These are phyloP conservation scores for Drosophila bipectinata DNA, from an alignment of 1,140 invertebrate genomes.

Conservation along the genomic window DNA sequence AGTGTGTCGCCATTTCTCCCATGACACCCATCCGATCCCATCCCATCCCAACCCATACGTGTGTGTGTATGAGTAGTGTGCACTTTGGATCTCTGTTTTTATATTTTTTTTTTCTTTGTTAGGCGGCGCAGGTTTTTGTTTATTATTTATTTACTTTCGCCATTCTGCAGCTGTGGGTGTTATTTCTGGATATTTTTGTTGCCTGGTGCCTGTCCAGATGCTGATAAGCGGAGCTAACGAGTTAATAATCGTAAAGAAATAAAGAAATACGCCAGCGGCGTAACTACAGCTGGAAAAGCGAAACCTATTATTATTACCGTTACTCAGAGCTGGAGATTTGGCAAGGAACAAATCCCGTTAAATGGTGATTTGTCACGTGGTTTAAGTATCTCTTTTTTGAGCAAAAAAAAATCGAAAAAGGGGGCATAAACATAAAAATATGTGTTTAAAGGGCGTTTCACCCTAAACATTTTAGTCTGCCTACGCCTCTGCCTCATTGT, in stretches of 20 bases:
- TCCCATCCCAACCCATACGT: no score
- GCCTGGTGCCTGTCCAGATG: slow-evolving; percentile 2
- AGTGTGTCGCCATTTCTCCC: not conserved
- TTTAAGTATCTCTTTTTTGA: no score
- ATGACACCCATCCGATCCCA: no score
- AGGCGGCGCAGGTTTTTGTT: slow-evolving; percentile 24
- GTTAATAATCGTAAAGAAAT: slow-evolving; percentile 25
- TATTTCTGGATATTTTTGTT: not conserved
- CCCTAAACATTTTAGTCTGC: not conserved
- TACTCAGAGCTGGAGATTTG: no score
- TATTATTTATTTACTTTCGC: slow-evolving; percentile 34
- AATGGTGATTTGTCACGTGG: no score
- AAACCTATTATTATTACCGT: slow-evolving; percentile 1
- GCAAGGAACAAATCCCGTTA: no score
- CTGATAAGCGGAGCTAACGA: slow-evolving; percentile 41
- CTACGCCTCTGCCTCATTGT: slow-evolving; percentile 10
- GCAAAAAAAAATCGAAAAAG: no score
- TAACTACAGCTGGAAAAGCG: slow-evolving; percentile 15
- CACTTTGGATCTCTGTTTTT: slow-evolving; percentile 46
- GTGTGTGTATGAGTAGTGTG: slow-evolving; percentile 21
- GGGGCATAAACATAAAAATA: not conserved
- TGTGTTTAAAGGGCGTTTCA: not conserved
- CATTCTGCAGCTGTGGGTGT: not conserved
- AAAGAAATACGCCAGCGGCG: not conserved
- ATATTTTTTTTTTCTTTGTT: slow-evolving; percentile 9